A percentile compares a stretch with the other conserved stretches of the same genome.
These are phyloP conservation scores for Tetragnatha versicolor DNA, from an alignment of 1,140 invertebrate species.

Conservation along the genomic window DNA sequence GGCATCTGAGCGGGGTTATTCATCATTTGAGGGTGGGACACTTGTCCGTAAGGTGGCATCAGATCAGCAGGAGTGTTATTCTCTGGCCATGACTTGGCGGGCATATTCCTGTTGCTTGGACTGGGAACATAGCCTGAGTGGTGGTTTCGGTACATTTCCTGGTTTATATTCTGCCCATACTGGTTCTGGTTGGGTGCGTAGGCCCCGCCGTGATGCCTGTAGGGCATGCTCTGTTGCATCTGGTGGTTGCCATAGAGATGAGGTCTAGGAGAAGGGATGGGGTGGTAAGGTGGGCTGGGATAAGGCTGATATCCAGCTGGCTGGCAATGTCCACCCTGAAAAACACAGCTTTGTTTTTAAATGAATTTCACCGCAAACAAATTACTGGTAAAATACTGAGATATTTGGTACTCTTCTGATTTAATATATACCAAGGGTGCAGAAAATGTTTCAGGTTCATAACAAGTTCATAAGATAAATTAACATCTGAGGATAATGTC, in stretches of 20 bases:
- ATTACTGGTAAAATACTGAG: too few relatives aligned
- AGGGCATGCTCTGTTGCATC: slow-evolving; percentile 47
- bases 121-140: slow-evolving; percentile 38
- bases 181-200: slow-evolving; percentile 39
- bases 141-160: slow-evolving; percentile 51
- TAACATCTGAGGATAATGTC: too few relatives aligned
- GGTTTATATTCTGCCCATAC: slow-evolving; percentile 28
- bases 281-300: slow-evolving; percentile 45
- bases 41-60: slow-evolving; percentile 42
- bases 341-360: not conserved
- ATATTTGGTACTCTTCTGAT: too few relatives aligned
- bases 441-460: too few relatives aligned
- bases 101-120: slow-evolving; percentile 13
- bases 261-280: slow-evolving; percentile 48
- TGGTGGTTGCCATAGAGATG: slow-evolving; percentile 51
- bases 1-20: slow-evolving; percentile 33
- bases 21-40: slow-evolving; percentile 51
- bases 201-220: slow-evolving; percentile 36
- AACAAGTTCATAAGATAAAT: too few relatives aligned
- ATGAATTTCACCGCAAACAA: too few relatives aligned
- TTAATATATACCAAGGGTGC: too few relatives aligned
- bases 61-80: slow-evolving; percentile 39
- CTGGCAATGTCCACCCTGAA: slow-evolving; percentile 53
- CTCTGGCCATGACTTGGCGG: slow-evolving; percentile 21
- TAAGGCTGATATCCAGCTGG: slow-evolving; percentile 49